Evolutionary conservation across 2,113 vertebrate genomes (phyloP), one percentile per base, ranked within the genome.

Genomic region (Alexandromys fortis): DNA sequence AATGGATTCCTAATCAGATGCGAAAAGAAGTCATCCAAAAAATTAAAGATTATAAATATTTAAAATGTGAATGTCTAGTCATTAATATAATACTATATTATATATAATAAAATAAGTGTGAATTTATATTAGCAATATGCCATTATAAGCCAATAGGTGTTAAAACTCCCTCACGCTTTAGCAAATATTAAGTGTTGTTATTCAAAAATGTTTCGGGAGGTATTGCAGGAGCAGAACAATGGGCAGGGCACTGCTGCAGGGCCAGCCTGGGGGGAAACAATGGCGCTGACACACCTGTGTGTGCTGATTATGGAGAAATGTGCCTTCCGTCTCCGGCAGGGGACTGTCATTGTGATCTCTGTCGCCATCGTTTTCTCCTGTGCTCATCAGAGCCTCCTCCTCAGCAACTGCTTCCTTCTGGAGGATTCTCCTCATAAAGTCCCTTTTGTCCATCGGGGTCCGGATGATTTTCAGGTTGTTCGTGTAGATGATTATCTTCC

Each of bases 401-500:
- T 98, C 98, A 47, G 96, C 52, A 35, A 98, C 98, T 9, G 98
- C 98, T 33, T 97, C 97, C 1, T 98, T 97, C 87, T 98, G 97
- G 79, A 97, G 97, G 30, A 98, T 98, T 98, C 97, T 98, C 61
- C 97, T 99, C 97, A 98, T 90, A 16, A 98, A 97, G 86, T 99
- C 99, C 26, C 98, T 98, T 96, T 99, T 99, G 96, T 98, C 99
- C 94, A 98, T 98, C 0, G 99, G 99, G 0, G 99, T 99, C 87
- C 99, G 98, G 95, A 99, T 99, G 97, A 99, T 99, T 97, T 99
- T 99, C 97, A 99, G 98, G 92, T 99, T 99, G 86, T 99, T 99
- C 12, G 99, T 99, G 97, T 99, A 99, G 98, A 99, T 99, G 93
- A 99, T 99, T 90, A 99, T 99, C 98, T 99, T 99, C 88, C 99